Evolutionary conservation across 2,113 vertebrate genomes (phyloP), one percentile per base, ranked within the genome.

Genomic region (Australoheros scitulus): DNA sequence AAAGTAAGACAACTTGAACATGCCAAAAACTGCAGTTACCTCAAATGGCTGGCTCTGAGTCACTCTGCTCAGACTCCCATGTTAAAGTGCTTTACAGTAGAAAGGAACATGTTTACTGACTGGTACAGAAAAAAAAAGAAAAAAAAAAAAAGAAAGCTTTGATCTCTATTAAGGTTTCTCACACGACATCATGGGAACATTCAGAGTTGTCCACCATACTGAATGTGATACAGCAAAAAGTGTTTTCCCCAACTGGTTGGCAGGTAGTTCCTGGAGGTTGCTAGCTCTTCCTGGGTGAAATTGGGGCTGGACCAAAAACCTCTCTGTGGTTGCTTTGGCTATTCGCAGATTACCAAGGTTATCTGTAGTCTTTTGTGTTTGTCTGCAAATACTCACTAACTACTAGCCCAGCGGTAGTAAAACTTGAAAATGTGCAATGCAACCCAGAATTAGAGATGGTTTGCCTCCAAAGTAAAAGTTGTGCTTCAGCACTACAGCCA

Each of bases 251-350:
- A 14, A 68, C 22, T 47, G 8, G 14, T 26, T 68, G 64, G 41
- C 64, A 47, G 64, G 34, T 65, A 22, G 38, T 65, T 65, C 63
- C 63, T 47, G 38, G 22, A 17, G 0, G 0, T 0, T 17, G 7
- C 22, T 3, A 17, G 15, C 0, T 24, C 63, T 43, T 24, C 13
- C 63, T 26, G 38, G 43, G 43, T 47, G 38, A 43, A 43, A 43
- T 6, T 14, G 43, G 22, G 24, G 14, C 38, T 65, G 8, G 7
- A 68, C 14, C 63, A 68, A 47, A 0, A 68, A 0, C 38, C 17
- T 68, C 38, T 38, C 26, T 8, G n/a, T 65, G 38, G 10, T 47
- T 47, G 38, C 22, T 68, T 26, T 47, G 14, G 63, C 1, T 68
- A 38, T 14, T 47, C 3, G 41, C 2, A 47, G 22, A 47, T 68